Evolutionary conservation across 2,797 vertebrate genomes (phyloP), one percentile per base, ranked within the genome.

Genomic region (Microchirus variegatus): DNA sequence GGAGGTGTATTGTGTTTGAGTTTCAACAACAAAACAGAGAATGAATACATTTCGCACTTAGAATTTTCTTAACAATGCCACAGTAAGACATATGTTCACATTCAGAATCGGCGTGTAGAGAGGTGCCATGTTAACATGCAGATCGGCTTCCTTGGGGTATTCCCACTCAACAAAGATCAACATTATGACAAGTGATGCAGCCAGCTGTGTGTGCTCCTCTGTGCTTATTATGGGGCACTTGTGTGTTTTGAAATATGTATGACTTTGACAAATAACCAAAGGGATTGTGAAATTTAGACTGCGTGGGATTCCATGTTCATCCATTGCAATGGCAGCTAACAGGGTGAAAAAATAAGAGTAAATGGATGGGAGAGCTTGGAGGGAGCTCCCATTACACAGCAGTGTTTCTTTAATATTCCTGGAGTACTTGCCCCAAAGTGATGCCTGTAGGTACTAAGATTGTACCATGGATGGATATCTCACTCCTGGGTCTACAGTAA

Each of bases 151-250:
- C 59, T 50, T 6, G 40, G 75, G 72, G 60, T 59, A 59, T 71
- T 70, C 52, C 50, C 59, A 40, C 73, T 70, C 69, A 63, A 60
- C 66, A 70, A 79, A 81, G 61, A 89, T 84, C 70, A 81, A 80
- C 78, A 80, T 78, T 71, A 60, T 63, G 77, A 84, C 70, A 80
- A 69, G 64, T 65, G 51, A 63, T 42, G 16, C 60, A 37, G 63
- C 17, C 17, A 1, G 41, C 44, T 38, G 59, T 61, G 44, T 17
- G 15, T 11, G 31, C 31, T 46, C 76, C 45, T 44, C 59, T 63
- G 41, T 69, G 64, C 47, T 70, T 74, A 70, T 79, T 60, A 71
- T 60, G 68, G 36, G 13, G 16, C 48, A 47, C 72, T 56, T 0
- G 54, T 37, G 61, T 55, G 75, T 63, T 60, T 22, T 76, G 55